Base-by-base conservation (phyloP, 2,113 vertebrate genomes). In the Theristicus caerulescens region DNA sequence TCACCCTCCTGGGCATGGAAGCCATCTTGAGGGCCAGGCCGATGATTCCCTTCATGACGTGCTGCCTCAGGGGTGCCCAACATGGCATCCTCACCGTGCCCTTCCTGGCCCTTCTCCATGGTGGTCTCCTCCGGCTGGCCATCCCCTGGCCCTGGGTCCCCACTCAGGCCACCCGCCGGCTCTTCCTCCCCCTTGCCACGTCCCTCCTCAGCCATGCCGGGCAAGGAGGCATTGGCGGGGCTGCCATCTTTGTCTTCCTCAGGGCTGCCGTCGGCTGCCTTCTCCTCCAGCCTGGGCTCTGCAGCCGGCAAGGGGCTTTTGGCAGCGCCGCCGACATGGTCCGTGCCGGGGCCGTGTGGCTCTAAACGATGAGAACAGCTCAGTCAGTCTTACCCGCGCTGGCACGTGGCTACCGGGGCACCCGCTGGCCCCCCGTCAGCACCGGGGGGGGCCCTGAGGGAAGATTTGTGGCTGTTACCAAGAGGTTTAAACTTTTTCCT, bases 301-400 rank as follows among this genome's bases (percentile, higher is more conserved):
- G 91, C 64, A 12, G 96, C 95, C 76, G 97, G 94, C 66, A 96
- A 92, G 94, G 94, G 93, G 67, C 92, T 97, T 89, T 98, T 82
- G 16, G 96, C 96, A 97, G 98, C 93, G 29, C 57, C 90, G 19
- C 88, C 94, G 22, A 87, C 96, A 42, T 97, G 98, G 95, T 98
- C 98, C 20, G 93, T 96, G 96, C 97, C 38, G 4, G 98, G 92
- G 86, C 85, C 86, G 54, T 66, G 98, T 20, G 61, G 97, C 96
- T 98, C 98, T 98, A 98, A 98, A 98, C 51, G 97, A 96, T 97
- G 97, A 98, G 98, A 98, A 98, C 93, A 98, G 90, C 97, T 97
- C 96, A 81, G 98, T 98, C 98, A 98, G 98, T 98, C 92, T 96
- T 92, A 78, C 94, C 90, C 42, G 0, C 1, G 3, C 65, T 0